Conservation (phyloP, 2,797 vertebrate genomes). For the Strix occidentalis region DNA sequence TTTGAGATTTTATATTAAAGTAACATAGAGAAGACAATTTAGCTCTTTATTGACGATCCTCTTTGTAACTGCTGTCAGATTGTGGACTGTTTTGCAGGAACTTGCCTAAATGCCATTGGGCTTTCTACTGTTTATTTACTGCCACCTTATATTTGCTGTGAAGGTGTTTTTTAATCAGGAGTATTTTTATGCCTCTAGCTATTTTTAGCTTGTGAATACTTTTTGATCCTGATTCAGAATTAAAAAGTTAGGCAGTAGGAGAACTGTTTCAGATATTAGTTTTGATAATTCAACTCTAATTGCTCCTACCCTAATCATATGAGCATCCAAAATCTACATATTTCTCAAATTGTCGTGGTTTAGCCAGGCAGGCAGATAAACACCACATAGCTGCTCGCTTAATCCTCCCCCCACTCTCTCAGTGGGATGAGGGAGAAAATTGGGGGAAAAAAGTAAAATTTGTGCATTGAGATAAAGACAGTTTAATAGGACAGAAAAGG, state of each 20-base stretch:
- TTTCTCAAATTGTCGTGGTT: neutral
- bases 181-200: neutral
- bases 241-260: neutral
- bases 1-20: neutral
- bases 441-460: no score
- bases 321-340: neutral
- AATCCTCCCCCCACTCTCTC: no score
- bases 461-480: no score
- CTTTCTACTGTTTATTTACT: conserved; percentile 10
- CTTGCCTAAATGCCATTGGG: neutral
- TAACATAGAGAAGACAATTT: neutral
- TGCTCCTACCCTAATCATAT: neutral
- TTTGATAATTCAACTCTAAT: neutral
- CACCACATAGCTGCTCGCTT: no score
- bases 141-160: neutral
- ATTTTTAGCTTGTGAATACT: neutral
- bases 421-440: no score
- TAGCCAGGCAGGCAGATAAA: no score
- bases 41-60: neutral
- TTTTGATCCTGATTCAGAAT: neutral
- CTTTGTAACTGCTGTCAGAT: neutral
- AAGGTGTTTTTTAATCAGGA: conserved; percentile 10
- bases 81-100: neutral
- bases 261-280: neutral
- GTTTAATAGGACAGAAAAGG: no score